A percentile compares a stretch with the other conserved stretches of the same genome.
Conservation (phyloP, 2,113 vertebrate genomes). For the Oreotrochilus melanogaster region DNA sequence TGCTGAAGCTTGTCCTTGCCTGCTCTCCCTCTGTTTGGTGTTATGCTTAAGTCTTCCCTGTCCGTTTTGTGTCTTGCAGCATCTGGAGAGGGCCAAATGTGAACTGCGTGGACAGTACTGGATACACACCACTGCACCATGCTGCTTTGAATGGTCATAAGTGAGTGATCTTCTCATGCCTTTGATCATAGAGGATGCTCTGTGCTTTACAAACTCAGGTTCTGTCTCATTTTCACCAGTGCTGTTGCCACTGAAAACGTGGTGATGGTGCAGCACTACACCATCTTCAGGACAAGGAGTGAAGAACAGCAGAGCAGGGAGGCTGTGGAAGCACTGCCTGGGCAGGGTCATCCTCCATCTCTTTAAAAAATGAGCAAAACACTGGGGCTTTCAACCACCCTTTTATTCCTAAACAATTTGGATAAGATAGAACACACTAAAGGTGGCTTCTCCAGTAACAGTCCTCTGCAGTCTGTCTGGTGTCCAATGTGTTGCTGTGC, state of each 20-base stretch:
- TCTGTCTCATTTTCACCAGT: neutral
- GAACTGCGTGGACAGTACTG: conserved; percentile 97
- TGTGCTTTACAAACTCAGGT: neutral
- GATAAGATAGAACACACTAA: rapidly evolving
- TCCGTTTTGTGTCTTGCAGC: conserved; percentile 74
- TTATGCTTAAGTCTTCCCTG: neutral
- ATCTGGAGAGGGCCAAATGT: conserved; percentile 99
- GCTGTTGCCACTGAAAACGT: neutral
- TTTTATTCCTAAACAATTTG: neutral
- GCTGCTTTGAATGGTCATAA: conserved; percentile 96
- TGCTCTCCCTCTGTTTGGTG: neutral
- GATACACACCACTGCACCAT: conserved; percentile 96
- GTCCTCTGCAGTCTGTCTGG: neutral
- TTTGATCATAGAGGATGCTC: neutral
- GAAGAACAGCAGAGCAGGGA: neutral
- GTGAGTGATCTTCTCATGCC: conserved; percentile 71
- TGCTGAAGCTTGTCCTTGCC: neutral
- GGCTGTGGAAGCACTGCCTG: neutral
- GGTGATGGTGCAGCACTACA: neutral
- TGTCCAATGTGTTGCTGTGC: neutral
- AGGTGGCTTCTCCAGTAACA: neutral
- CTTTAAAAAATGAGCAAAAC: neutral
- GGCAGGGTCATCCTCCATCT: rapidly evolving
- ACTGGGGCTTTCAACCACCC: neutral
- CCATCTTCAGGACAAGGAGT: conserved; percentile 49